A percentile compares a stretch with the other conserved stretches of the same genome.
Evolutionary conservation across 2,888 invertebrate species (phyloP).

Genomic region (Physocephala rufipes): DNA sequence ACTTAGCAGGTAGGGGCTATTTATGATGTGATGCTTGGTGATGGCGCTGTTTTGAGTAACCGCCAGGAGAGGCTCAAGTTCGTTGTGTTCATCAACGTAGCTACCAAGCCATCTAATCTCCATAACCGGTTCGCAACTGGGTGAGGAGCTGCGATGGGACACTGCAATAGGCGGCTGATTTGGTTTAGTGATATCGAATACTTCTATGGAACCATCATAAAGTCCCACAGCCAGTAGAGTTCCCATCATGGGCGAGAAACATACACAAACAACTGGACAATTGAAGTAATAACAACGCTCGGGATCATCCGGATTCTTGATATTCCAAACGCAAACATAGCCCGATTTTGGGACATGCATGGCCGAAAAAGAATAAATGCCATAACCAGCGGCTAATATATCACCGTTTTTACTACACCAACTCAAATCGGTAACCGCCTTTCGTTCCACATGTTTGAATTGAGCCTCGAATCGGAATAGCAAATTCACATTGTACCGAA

Average conservation of each 20-base stretch:
- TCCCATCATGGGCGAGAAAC: conserved; percentile 75
- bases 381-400: conserved; percentile 80
- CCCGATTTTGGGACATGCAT: conserved; percentile 69
- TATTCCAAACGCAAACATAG: conserved; percentile 79
- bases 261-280: conserved; percentile 73
- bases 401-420: conserved; percentile 75
- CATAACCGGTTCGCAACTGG: conserved; percentile 75
- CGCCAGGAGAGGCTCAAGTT: conserved; percentile 70
- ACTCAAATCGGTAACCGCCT: conserved; percentile 71
- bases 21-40: conserved; percentile 69
- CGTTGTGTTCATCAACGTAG: conserved; percentile 50
- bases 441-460: conserved; percentile 60
- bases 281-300: conserved; percentile 74
- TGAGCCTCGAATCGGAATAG: conserved; percentile 74
- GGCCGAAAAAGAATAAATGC: conserved; percentile 71
- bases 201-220: conserved; percentile 75
- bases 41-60: conserved; percentile 73
- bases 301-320: conserved; percentile 81
- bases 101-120: conserved; percentile 72
- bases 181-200: conserved; percentile 74
- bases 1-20: conserved; percentile 71
- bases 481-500: conserved; percentile 72
- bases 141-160: conserved; percentile 70
- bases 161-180: conserved; percentile 67
- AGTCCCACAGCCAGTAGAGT: conserved; percentile 80